Base-by-base conservation (phyloP, 23 tunicate genomes). In the Trididemnum clinides region DNA sequence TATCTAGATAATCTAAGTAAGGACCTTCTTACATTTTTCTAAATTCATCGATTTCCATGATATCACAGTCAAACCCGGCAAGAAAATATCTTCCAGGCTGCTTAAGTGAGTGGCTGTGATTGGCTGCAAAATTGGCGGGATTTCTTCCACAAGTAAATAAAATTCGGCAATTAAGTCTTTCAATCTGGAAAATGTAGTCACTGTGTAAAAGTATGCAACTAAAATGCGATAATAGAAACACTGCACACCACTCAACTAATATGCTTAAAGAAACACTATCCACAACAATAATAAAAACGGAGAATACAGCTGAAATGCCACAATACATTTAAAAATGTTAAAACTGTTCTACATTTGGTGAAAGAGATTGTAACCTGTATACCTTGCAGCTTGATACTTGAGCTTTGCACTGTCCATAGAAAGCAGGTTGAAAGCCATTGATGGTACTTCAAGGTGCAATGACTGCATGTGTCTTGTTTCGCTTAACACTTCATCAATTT, bases 21-120 rank as follows among this genome's bases (percentile, higher is more conserved):
- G n/a, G n/a, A n/a, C 54, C 20, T n/a, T 10, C 89, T 82, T 77
- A 92, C 97, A 92, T 87, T 87, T 92, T 0, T 83, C 91, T 33
- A 83, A 32, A 49, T 92, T 92, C 64, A 92, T 49, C n/a, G 97
- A 92, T 34, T 90, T 82, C 97, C 97, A 92, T 39, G 85, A 72
- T 19, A 92, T 64, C 83, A 82, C 70, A 3, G 97, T 92, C 25
- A 92, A 57, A 6, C 97, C 97, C 7, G 97, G 97, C 5, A 73
- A 29, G 64, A 92, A 92, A 25, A 82, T 86, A 32, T 92, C 97
- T 72, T 92, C 97, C 23, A 92, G 44, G 21, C 83, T 85, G 28
- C 71, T 27, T 36, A 92, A 88, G 63, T 92, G 97, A 38, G 63
- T 87, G 34, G 62, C 58, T 78, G 90, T 86, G 72, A 81, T 35